phyloP scores from a whole-genome alignment of 2,797 vertebrate species.

The Chaunax sp. region DNA sequence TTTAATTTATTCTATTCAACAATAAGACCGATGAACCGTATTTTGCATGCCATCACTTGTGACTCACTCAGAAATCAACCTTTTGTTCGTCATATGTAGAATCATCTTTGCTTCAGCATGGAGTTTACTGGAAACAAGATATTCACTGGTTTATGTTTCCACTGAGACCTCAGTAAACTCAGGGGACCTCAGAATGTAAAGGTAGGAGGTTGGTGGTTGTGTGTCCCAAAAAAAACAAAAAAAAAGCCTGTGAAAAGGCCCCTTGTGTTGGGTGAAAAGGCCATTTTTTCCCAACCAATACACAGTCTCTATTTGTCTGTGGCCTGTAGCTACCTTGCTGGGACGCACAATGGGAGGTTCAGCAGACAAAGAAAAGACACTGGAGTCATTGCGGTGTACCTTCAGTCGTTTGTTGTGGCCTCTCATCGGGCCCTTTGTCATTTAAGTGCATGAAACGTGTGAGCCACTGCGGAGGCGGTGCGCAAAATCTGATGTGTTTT shows the following conservation, averaged over 20 bases:
- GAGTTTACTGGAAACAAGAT: slow-evolving; percentile 47
- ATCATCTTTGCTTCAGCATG: neutral
- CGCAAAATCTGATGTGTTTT: slow-evolving; percentile 16
- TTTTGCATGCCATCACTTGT: neutral
- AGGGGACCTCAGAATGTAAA: slow-evolving; percentile 46
- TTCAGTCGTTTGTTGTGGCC: slow-evolving; percentile 53
- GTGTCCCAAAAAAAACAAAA: neutral
- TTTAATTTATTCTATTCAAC: neutral
- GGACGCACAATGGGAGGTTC: slow-evolving; percentile 60
- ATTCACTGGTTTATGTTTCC: slow-evolving; percentile 53
- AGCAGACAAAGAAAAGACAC: slow-evolving; percentile 62
- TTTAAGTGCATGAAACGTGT: slow-evolving; percentile 44
- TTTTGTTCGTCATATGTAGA: too few species aligned
- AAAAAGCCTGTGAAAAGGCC: slow-evolving; percentile 34
- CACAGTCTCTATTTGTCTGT: slow-evolving; percentile 48
- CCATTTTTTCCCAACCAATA: slow-evolving; percentile 44
- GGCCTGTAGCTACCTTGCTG: slow-evolving; percentile 53
- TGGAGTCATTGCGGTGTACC: slow-evolving; percentile 39
- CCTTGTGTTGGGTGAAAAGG: slow-evolving; percentile 53
- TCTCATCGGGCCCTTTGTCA: slow-evolving; percentile 51
- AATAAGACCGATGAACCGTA: neutral
- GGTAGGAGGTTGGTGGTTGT: slow-evolving; percentile 21
- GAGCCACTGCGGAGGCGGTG: neutral
- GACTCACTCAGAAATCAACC: neutral
- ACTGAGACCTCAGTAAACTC: slow-evolving; percentile 39